These are phyloP conservation scores for Drosophila emarginata DNA, from an alignment of 2,888 invertebrate genomes.

Conservation along the genomic window DNA sequence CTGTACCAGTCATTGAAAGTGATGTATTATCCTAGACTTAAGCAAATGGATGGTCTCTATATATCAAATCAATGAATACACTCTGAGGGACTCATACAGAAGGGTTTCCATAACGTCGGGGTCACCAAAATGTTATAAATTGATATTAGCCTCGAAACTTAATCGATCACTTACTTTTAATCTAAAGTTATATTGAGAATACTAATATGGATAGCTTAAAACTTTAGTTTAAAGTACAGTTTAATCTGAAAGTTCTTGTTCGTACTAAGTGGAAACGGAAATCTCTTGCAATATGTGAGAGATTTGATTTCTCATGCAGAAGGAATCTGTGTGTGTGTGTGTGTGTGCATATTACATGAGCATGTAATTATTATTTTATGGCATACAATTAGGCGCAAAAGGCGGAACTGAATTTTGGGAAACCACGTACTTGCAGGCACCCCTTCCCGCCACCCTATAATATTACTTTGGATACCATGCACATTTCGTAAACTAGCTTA, in stretches of 20 bases:
- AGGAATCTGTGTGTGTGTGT: not conserved
- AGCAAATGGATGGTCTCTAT: not conserved
- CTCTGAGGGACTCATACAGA: too few species aligned
- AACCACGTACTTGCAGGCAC: not conserved
- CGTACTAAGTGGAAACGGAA: not conserved
- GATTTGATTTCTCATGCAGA: slow-evolving; percentile 3
- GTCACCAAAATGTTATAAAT: too few species aligned
- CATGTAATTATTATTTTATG: slow-evolving; percentile 76
- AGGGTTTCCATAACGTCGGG: too few species aligned
- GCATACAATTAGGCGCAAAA: slow-evolving; percentile 71
- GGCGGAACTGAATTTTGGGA: slow-evolving; percentile 13
- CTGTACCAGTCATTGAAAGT: slow-evolving; percentile 7
- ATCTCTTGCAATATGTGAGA: slow-evolving; percentile 5
- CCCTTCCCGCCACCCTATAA: not conserved
- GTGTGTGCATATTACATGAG: slow-evolving; percentile 59
- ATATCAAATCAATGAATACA: not conserved
- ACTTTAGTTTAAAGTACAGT: not conserved
- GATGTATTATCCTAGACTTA: not conserved
- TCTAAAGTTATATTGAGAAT: too few species aligned
- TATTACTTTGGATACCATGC: slow-evolving; percentile 14
- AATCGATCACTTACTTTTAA: too few species aligned
- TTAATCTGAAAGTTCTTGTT: not conserved
- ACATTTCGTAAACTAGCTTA: not conserved
- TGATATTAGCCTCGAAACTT: too few species aligned
- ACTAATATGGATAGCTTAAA: not conserved